Conservation (phyloP, 2,797 vertebrate species). For the Crocidura indochinensis region DNA sequence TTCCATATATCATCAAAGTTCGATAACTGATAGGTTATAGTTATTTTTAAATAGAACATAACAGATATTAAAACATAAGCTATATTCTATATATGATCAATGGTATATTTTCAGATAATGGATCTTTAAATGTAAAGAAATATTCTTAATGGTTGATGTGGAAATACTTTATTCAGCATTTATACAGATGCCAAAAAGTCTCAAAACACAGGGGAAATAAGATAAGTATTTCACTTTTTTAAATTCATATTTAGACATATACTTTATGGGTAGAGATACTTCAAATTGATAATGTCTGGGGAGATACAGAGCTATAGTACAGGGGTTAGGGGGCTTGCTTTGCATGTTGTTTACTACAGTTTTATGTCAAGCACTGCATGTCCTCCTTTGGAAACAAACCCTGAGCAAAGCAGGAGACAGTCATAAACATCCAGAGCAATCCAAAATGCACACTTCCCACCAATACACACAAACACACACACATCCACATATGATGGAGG, state of each 20-base stretch:
- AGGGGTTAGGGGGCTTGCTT: too few species aligned
- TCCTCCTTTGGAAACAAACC: too few species aligned
- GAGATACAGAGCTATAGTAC: background rate
- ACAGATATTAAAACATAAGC: slow-evolving; percentile 57
- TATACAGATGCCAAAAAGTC: background rate
- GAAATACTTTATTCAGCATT: slow-evolving; percentile 19
- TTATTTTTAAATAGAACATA: background rate
- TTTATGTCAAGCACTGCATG: too few species aligned
- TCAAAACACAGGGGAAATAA: slow-evolving; percentile 33
- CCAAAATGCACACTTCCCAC: too few species aligned
- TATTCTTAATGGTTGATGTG: background rate
- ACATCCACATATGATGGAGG: too few species aligned
- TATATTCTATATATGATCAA: background rate
- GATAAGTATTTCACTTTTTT: background rate
- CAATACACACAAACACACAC: too few species aligned
- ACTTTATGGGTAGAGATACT: slow-evolving; percentile 9
- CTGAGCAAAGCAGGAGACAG: too few species aligned
- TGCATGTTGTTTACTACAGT: too few species aligned
- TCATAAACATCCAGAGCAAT: too few species aligned
- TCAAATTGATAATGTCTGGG: background rate
- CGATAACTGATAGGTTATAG: slow-evolving; percentile 40
- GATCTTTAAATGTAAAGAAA: slow-evolving; percentile 48
- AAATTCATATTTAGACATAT: slow-evolving; percentile 31
- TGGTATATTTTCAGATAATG: slow-evolving; percentile 21
- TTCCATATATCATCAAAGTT: slow-evolving; percentile 52